These are phyloP conservation scores for Pheosia gnoma DNA, from an alignment of 2,888 invertebrate species.

Conservation along the genomic window DNA sequence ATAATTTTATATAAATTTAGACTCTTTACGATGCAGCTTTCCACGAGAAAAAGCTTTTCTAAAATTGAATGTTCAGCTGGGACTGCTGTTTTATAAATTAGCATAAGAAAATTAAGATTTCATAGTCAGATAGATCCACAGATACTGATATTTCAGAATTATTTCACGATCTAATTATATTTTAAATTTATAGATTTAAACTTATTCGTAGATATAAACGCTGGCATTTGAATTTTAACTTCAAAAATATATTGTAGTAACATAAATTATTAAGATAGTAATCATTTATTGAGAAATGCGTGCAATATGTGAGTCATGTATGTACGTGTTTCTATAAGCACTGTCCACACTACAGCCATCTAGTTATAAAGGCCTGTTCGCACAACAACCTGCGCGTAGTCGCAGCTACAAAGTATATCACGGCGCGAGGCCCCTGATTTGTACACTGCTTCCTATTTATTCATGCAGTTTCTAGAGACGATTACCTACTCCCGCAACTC, in stretches of 20 bases:
- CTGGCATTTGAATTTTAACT: too few relatives aligned
- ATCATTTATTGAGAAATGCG: neutral
- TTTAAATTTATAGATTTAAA: too few relatives aligned
- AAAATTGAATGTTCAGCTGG: slow-evolving; percentile 26
- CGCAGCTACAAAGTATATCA: slow-evolving; percentile 40
- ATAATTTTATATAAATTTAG: neutral
- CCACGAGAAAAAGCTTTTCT: slow-evolving; percentile 27
- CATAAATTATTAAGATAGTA: neutral
- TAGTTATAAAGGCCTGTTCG: slow-evolving; percentile 24
- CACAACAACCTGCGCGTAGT: slow-evolving; percentile 39
- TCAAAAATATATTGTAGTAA: neutral
- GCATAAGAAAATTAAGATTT: slow-evolving; percentile 35
- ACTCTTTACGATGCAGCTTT: slow-evolving; percentile 21
- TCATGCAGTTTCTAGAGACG: slow-evolving; percentile 76
- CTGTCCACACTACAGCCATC: slow-evolving; percentile 22
- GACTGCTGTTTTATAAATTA: slow-evolving; percentile 31
- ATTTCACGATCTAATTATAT: neutral
- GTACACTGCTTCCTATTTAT: slow-evolving; percentile 77
- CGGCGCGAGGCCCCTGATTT: slow-evolving; percentile 62
- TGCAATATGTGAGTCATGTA: neutral
- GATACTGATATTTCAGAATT: neutral
- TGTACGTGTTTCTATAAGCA: neutral
- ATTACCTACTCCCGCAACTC: slow-evolving; percentile 75
- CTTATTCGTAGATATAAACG: too few relatives aligned
- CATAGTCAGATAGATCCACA: neutral